Percentiles rank a stretch among this genome's conserved stretches.
Evolutionary conservation across 1,140 invertebrate species (phyloP).

Genomic region (Trichonephila inaurata): DNA sequence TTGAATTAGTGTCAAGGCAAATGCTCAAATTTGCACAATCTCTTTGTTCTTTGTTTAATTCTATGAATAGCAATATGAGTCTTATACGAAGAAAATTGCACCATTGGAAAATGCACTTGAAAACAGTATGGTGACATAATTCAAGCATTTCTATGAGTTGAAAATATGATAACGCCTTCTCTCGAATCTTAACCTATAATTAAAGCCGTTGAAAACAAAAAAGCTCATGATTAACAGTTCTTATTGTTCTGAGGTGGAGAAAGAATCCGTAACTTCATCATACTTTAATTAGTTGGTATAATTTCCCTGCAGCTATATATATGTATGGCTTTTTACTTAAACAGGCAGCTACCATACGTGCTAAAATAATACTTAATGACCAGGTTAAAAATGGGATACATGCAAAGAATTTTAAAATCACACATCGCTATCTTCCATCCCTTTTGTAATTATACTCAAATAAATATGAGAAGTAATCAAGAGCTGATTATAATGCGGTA

Average conservation of each 20-base stretch:
- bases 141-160: neutral
- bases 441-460: neutral
- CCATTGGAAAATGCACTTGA: neutral
- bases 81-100: neutral
- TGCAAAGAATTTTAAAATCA: neutral
- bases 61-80: conserved; percentile 34
- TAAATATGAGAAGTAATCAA: neutral
- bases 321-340: neutral
- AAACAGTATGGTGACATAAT: neutral
- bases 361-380: neutral
- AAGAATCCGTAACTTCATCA: neutral
- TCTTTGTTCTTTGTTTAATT: conserved; percentile 28
- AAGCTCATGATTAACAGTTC: neutral
- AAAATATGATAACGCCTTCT: conserved; percentile 1
- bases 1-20: conserved; percentile 44
- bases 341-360: neutral
- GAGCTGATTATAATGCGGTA: too few species aligned
- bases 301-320: neutral
- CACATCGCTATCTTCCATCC: neutral
- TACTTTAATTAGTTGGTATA: neutral
- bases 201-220: conserved; percentile 11
- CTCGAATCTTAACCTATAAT: neutral
- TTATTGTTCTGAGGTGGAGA: neutral
- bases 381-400: neutral
- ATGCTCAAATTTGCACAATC: neutral